Base-by-base conservation (phyloP, 2,888 invertebrate genomes). In the Aphidius colemani region DNA sequence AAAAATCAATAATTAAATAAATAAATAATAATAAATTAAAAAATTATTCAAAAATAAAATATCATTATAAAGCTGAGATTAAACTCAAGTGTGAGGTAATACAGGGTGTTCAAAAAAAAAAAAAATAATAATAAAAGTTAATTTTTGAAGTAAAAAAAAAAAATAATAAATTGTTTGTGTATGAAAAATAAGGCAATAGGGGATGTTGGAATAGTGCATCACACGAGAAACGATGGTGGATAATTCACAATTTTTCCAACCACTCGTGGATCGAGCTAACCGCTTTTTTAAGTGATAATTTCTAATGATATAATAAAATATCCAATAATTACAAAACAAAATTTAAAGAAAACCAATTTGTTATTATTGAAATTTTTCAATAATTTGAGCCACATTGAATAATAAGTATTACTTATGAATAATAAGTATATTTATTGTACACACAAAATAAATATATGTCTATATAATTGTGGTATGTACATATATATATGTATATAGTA, bases 181-280 rank as follows among this genome's bases (percentile, higher is more conserved):
- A 30, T 30, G 30, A 30, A 30, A 30, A 2, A 30, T 64, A 53
- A 65, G 59, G 49, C 56, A 68, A 68, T 67, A 67, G 65, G 69
- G 70, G 70, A 70, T 71, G 71, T 66, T 66, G 63, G 61, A 66
- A 61, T 53, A 55, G 65, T 30, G 30, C 66, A 69, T 63, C 64
- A 63, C 66, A 65, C 65, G 66, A 67, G 64, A 67, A 60, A 70
- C 66, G 66, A 66, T 69, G 2, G 1, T 18, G 60, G 64, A 61
- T 66, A 61, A 66, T 58, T 59, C 50, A 70, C 66, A 67, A 69
- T 71, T 71, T 73, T 68, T 69, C 71, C 70, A 71, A 72, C 63
- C 68, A 73, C 76, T 76, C 74, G 75, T 75, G 71, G 74, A 74
- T 75, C 76, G 76, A 77, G 75, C 71, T 61, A 74, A 75, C 69